A percentile compares a stretch with the other conserved stretches of the same genome.
Conservation (phyloP, 2,888 invertebrate genomes). For the Adineta ricciae region DNA sequence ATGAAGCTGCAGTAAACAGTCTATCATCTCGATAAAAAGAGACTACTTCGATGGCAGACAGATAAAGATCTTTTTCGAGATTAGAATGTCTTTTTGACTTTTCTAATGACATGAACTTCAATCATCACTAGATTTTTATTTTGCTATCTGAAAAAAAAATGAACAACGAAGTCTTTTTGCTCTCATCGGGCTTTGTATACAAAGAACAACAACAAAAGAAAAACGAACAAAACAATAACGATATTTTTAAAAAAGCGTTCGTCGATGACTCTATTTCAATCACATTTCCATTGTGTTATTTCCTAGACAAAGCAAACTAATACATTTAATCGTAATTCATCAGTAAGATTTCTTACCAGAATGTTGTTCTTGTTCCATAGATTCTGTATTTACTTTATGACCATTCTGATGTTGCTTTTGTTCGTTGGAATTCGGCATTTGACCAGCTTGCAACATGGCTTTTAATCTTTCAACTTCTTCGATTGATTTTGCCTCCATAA, state of each 20-base stretch:
- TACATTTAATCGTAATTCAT: background rate
- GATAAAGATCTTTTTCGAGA: too few relatives aligned
- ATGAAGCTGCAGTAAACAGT: background rate
- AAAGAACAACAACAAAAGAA: background rate
- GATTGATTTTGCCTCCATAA: slow-evolving; percentile 31
- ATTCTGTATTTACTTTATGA: background rate
- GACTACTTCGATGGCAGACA: too few relatives aligned
- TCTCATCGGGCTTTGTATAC: background rate
- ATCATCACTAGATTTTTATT: background rate
- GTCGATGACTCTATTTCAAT: background rate
- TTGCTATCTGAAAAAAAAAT: background rate
- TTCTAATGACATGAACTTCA: background rate
- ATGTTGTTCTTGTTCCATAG: slow-evolving; percentile 8
- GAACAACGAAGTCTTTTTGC: background rate
- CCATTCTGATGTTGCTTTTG: background rate
- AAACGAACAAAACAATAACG: slow-evolving; percentile 9
- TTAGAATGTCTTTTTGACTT: too few relatives aligned
- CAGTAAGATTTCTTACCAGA: background rate
- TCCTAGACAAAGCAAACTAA: background rate
- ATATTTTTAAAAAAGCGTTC: background rate
- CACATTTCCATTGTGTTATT: background rate
- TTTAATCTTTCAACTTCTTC: slow-evolving; percentile 33
- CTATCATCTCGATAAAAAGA: too few relatives aligned
- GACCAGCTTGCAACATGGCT: slow-evolving; percentile 29
- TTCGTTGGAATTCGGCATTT: slow-evolving; percentile 13